Conservation (phyloP, 2,888 invertebrate genomes). For the Pachliopta kotzebuea region DNA sequence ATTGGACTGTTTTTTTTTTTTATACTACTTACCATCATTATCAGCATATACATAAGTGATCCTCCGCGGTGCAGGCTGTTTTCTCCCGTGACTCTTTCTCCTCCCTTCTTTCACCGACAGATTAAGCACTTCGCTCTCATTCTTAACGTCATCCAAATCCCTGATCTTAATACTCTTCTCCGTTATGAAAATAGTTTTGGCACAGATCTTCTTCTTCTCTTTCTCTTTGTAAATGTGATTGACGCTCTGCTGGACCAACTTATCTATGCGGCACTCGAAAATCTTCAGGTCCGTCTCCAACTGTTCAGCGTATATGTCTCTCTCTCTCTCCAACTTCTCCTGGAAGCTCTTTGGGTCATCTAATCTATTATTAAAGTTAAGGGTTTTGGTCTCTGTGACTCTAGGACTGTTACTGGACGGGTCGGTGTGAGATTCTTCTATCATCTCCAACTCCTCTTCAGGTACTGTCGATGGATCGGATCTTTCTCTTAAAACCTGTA, state of each 20-base stretch:
- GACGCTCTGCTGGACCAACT: slow-evolving; percentile 66
- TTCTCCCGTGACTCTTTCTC: slow-evolving; percentile 64
- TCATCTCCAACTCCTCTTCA: slow-evolving; percentile 34
- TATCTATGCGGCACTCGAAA: slow-evolving; percentile 69
- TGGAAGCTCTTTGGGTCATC: slow-evolving; percentile 43
- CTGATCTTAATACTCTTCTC: slow-evolving; percentile 41
- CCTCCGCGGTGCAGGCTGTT: slow-evolving; percentile 67
- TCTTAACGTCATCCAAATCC: slow-evolving; percentile 31
- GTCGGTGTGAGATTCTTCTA: slow-evolving; percentile 30
- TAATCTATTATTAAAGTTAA: slow-evolving; percentile 19
- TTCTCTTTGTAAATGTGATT: slow-evolving; percentile 64
- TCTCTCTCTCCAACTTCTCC: slow-evolving; percentile 31
- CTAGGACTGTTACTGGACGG: slow-evolving; percentile 12
- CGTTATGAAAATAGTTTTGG: slow-evolving; percentile 67
- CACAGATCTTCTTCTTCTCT: slow-evolving; percentile 53
- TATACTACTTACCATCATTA: slow-evolving; percentile 58
- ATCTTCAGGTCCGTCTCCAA: slow-evolving; percentile 42
- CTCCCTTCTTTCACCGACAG: slow-evolving; percentile 63
- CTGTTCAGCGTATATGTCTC: slow-evolving; percentile 21
- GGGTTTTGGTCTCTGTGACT: slow-evolving; percentile 41
- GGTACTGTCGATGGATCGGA: slow-evolving; percentile 57
- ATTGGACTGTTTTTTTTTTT: no score
- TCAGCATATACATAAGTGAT: slow-evolving; percentile 54
- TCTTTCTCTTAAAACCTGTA: slow-evolving; percentile 39
- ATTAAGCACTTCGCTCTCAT: slow-evolving; percentile 55